A percentile compares a stretch with the other conserved stretches of the same genome.
Conservation (phyloP, 2,888 invertebrate genomes). For the Temnothorax rugatulus region DNA sequence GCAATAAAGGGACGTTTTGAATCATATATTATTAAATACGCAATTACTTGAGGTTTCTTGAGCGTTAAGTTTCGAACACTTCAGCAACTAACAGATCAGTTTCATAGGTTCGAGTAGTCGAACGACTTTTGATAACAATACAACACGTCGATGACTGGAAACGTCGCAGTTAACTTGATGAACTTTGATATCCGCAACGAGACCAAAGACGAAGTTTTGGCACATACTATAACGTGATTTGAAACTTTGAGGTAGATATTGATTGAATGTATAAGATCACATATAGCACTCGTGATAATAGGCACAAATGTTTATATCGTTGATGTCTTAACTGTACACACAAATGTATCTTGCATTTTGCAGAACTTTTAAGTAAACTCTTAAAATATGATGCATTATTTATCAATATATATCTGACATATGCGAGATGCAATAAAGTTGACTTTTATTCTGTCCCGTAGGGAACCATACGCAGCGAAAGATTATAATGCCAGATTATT, state of each 20-base stretch:
- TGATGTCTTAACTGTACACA: neutral
- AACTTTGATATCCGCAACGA: constrained; percentile 30
- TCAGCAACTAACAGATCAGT: constrained; percentile 39
- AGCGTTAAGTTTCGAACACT: constrained; percentile 5
- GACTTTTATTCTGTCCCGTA: neutral
- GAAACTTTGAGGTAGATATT: constrained; percentile 24
- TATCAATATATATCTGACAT: neutral
- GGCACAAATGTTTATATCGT: neutral
- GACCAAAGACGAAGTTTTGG: constrained; percentile 37
- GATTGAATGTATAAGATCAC: neutral
- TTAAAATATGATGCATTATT: neutral
- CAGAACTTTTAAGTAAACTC: neutral
- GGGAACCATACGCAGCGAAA: neutral
- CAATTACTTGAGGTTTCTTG: constrained; percentile 20
- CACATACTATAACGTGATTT: neutral
- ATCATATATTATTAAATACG: constrained; percentile 4
- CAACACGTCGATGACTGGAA: neutral
- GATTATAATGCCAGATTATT: constrained; percentile 17
- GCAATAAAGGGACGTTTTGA: neutral
- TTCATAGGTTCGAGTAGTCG: constrained; percentile 12
- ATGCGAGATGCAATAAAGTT: neutral
- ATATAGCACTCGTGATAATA: neutral
- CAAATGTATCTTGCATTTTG: neutral
- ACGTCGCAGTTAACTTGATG: constrained; percentile 29
- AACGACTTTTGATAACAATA: constrained; percentile 48